Base-by-base conservation (phyloP, 2,113 vertebrate species). In the Indri indri region DNA sequence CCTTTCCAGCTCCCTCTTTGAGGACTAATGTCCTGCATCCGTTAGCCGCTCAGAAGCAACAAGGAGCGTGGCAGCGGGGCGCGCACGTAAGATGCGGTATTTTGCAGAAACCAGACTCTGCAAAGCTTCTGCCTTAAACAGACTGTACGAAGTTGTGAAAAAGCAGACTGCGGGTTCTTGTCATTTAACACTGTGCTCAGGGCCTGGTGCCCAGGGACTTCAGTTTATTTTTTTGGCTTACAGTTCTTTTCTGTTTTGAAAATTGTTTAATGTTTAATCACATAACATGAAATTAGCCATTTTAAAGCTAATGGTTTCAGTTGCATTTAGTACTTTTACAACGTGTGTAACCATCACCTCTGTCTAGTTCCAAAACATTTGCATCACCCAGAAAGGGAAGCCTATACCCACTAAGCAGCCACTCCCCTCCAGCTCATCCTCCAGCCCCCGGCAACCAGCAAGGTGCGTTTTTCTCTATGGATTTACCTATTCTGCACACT, bases 41-140 rank as follows among this genome's bases (percentile, higher is more conserved):
- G 3, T 77, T 17, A 42, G 71, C 22, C 14, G 11, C 16, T 34
- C 18, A 17, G 11, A 66, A 14, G 45, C 3, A 9, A 13, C 0
- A 13, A 23, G 83, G 59, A 34, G 61, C 1, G 3, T 1, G 40
- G 42, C 12, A 14, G 45, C 2, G 20, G 25, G 4, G 3, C 5
- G 1, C 1, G 8, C 30, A 37, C 0, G 0, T 25, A 42, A 6
- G 16, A 34, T 13, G 30, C 6, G 16, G 1, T 7, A 13, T 22
- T 63, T 22, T 42, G 40, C 45, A 47, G 50, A 65, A 47, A 20
- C 25, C 25, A 6, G 30, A 1, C 8, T 8, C 34, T 11, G 40
- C 0, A 18, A 23, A 81, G 40, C 85, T 57, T 37, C 42, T 30
- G 25, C 2, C 1, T 30, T 4, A 14, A 20, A 42, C 8, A 45